Percentiles rank a stretch among this genome's conserved stretches.
Conservation (phyloP, 1,140 invertebrate species). For the Melanaphis sacchari region DNA sequence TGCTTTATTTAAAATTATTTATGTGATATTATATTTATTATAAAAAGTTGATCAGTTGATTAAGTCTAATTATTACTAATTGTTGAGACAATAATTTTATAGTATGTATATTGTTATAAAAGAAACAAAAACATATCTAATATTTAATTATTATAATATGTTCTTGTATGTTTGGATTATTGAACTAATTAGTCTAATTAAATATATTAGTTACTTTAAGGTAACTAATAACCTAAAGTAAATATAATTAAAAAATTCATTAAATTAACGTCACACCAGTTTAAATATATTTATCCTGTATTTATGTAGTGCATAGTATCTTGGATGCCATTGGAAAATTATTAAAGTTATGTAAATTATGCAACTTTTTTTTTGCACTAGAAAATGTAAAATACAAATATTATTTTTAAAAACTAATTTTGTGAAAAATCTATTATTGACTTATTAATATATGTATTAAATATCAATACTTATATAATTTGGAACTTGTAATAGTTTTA, state of each 20-base stretch:
- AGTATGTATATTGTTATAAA: background rate
- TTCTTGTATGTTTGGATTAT: no score
- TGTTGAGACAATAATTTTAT: background rate
- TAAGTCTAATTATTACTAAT: no score
- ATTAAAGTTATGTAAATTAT: no score
- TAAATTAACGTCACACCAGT: background rate
- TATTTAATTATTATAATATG: background rate
- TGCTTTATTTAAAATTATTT: no score
- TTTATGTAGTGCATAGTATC: background rate
- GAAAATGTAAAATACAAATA: background rate
- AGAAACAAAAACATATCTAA: background rate
- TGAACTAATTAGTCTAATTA: background rate
- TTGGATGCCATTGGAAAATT: no score
- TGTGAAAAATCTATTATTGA: background rate
- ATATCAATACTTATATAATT: background rate
- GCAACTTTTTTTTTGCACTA: background rate
- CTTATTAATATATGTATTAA: no score
- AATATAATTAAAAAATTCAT: background rate
- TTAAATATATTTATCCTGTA: background rate
- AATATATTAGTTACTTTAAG: background rate
- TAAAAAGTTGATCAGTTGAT: no score
- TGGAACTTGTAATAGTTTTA: background rate
- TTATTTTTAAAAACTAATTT: background rate
- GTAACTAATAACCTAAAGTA: background rate
- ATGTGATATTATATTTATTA: no score